phyloP scores from a whole-genome alignment of 2,888 invertebrate species.

The Cerastis rubricosa region DNA sequence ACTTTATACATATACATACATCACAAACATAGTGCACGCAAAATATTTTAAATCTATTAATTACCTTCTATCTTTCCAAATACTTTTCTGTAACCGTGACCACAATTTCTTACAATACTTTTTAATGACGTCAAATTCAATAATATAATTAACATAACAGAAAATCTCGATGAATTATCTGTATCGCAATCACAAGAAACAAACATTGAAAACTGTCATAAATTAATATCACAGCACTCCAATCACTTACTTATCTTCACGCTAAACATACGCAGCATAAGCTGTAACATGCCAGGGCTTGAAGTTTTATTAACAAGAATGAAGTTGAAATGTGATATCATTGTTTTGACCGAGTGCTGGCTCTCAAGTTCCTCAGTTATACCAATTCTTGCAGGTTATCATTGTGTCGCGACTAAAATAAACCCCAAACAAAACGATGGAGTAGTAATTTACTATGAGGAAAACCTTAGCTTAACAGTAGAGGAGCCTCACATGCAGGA shows the following conservation, averaged over 20 bases:
- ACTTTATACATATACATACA: too few species aligned
- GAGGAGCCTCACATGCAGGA: constrained; percentile 13
- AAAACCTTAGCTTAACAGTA: constrained; percentile 10
- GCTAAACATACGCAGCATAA: constrained; percentile 17
- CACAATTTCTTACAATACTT: neutral
- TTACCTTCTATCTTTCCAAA: neutral
- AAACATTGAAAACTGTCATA: constrained; percentile 8
- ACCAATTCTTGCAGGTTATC: neutral
- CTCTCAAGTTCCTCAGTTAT: neutral
- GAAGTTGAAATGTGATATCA: constrained; percentile 10
- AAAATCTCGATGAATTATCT: constrained; percentile 10
- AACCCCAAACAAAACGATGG: constrained; percentile 26
- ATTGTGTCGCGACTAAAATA: neutral
- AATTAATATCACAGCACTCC: neutral
- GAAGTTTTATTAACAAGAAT: constrained; percentile 1
- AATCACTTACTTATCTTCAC: neutral
- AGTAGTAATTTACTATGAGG: constrained; percentile 17
- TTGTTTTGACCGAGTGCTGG: constrained; percentile 13
- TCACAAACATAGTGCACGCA: too few species aligned
- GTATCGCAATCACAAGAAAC: constrained; percentile 26
- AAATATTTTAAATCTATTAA: too few species aligned
- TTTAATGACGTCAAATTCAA: neutral
- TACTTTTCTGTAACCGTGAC: neutral
- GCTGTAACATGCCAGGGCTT: constrained; percentile 9
- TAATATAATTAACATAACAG: too few species aligned